A percentile compares a stretch with the other conserved stretches of the same genome.
These are phyloP conservation scores for Pogonomyrmex californicus DNA, from an alignment of 1,140 invertebrate species.

Conservation along the genomic window DNA sequence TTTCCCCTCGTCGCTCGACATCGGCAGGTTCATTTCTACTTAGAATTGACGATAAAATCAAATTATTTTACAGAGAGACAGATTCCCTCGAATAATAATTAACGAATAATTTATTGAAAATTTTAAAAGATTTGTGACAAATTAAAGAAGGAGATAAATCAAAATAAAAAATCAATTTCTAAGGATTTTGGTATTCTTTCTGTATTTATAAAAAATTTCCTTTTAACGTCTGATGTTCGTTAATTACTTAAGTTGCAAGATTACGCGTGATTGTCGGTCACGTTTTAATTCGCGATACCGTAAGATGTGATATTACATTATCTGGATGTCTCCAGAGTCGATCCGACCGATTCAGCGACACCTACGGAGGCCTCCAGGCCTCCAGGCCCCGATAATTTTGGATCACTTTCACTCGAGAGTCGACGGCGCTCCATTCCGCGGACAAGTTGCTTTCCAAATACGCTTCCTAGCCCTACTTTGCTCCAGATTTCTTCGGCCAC, in stretches of 20 bases:
- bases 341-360: constrained; percentile 59
- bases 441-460: constrained; percentile 64
- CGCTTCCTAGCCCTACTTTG: constrained; percentile 46
- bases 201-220: not conserved
- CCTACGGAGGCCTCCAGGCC: constrained; percentile 68
- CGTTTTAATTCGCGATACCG: not conserved
- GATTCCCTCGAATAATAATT: not conserved
- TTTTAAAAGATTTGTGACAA: too few species aligned
- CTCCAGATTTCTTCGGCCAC: constrained; percentile 48
- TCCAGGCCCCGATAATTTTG: constrained; percentile 74
- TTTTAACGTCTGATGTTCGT: not conserved
- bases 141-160: not conserved
- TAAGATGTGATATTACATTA: constrained; percentile 4
- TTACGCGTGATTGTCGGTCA: not conserved
- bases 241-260: not conserved
- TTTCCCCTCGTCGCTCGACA: not conserved
- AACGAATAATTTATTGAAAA: not conserved
- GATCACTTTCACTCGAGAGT: constrained; percentile 73
- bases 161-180: not conserved
- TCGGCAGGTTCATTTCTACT: not conserved
- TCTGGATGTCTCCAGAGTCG: constrained; percentile 44
- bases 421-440: not conserved
- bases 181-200: not conserved
- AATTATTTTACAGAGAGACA: not conserved
- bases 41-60: not conserved